These are phyloP conservation scores for Rhabdornis inornatus DNA, from an alignment of 2,113 vertebrate species.

Conservation along the genomic window DNA sequence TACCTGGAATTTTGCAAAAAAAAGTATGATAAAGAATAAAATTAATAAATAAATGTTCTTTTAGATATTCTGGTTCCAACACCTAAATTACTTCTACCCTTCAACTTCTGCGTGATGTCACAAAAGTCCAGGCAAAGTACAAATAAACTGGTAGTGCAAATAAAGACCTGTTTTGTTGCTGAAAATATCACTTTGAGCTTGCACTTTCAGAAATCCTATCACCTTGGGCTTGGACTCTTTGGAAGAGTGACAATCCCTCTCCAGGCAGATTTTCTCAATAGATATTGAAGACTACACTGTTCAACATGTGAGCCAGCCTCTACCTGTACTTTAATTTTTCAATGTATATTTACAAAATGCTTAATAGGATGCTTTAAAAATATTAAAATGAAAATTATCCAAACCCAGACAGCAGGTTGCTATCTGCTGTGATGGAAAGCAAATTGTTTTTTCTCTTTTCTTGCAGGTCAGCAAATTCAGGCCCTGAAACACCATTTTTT, in stretches of 20 bases:
- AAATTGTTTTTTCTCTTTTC: neutral
- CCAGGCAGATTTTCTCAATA: neutral
- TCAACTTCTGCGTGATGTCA: neutral
- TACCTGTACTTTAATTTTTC: neutral
- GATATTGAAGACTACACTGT: neutral
- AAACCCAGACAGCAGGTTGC: neutral
- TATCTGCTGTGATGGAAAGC: neutral
- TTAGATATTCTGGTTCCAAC: neutral
- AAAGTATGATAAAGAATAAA: neutral
- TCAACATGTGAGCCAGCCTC: neutral
- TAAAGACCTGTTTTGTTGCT: neutral
- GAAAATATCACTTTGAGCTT: neutral
- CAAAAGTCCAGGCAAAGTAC: neutral
- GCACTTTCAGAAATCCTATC: neutral
- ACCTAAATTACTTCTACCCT: neutral
- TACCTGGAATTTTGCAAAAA: neutral
- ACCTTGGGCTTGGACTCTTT: neutral
- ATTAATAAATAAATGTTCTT: neutral
- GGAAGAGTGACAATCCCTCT: fast-evolving
- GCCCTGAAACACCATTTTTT: neutral
- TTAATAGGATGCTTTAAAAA: neutral
- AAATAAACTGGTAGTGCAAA: neutral
- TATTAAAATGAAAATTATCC: neutral
- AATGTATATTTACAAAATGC: neutral
- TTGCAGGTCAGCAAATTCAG: neutral